Base-by-base conservation (phyloP, 37 sponge, comb jelly and placozoan genomes). In the Crambe crambe region DNA sequence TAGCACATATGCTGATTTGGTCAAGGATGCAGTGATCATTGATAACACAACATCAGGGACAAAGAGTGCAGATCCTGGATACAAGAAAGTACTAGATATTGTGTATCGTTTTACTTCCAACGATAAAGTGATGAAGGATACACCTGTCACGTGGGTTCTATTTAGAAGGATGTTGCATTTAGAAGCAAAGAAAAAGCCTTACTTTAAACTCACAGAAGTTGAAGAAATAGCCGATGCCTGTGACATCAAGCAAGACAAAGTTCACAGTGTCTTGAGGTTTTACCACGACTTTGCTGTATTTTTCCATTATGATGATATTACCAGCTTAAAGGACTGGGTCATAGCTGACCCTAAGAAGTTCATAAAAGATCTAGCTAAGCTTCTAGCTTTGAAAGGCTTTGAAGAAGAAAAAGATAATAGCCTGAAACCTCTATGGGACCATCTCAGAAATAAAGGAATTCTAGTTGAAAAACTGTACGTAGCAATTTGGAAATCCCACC, bases 271-370 rank as follows among this genome's bases (percentile, higher is more conserved):
- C 30, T 83, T 89, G 26, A 21, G 47, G 35, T 89, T 78, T 44
- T 89, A 83, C 42, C 89, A 89, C 73, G 80, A 89, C 20, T 75
- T 82, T 0, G 89, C 78, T 32, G 79, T 78, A 1, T 73, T 89
- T 35, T 58, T 89, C 20, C 73, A 79, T 59, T 89, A 83, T 57
- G 1, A 22, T 22, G 3, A 89, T 18, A 62, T 89, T 8, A 2
- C n/a, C 0, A 77, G 57, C 0, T 22, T 89, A 8, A 29, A 70
- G 21, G 23, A 60, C 25, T 35, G 0, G 12, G 78, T 89, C 20
- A 73, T 89, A 36, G 37, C 70, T 66, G 64, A 78, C 10, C 89
- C 89, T 5, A 61, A 79, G 36, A 78, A 79, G 83, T 68, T 89
- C 0, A 34, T 89, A 42, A 43, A 78, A 25, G 42, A 72, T 34